A percentile compares a stretch with the other conserved stretches of the same genome.
These are phyloP conservation scores for Trachelus stipa DNA, from an alignment of 2,888 invertebrate genomes.

Conservation along the genomic window DNA sequence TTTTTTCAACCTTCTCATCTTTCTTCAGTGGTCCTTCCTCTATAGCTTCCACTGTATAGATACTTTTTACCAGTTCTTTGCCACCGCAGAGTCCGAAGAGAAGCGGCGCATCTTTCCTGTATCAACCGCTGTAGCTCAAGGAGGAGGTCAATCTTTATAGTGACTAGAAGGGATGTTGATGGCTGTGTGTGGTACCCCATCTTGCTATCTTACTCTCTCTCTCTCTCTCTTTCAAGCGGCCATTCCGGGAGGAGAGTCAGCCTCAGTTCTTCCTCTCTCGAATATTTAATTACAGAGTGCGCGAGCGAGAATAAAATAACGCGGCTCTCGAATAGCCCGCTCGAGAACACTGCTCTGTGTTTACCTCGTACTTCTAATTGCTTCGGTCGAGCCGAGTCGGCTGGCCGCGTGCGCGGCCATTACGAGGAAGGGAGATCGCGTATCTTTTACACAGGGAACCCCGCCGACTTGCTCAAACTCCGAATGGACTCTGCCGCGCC, in stretches of 20 bases:
- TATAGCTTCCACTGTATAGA: conserved; percentile 1
- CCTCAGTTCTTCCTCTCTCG: conserved; percentile 25
- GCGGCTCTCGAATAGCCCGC: conserved; percentile 37
- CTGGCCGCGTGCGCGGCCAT: conserved; percentile 36
- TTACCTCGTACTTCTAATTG: conserved; percentile 65
- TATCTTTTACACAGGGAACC: conserved; percentile 28
- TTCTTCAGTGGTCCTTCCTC: conserved; percentile 8
- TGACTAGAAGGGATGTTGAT: not conserved
- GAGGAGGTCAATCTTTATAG: not conserved
- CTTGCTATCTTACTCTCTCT: not conserved
- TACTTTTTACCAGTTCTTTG: conserved; percentile 1
- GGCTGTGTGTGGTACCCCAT: not conserved
- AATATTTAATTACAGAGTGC: conserved; percentile 60
- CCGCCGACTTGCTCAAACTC: conserved; percentile 23
- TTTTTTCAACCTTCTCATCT: not conserved
- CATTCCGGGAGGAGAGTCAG: conserved; percentile 22
- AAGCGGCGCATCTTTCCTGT: conserved; percentile 8
- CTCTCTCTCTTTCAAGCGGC: conserved; percentile 14
- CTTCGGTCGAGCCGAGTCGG: conserved; percentile 41
- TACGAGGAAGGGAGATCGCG: conserved; percentile 44
- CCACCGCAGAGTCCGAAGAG: not conserved
- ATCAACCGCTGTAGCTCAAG: not conserved
- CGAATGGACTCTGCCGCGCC: conserved; percentile 31
- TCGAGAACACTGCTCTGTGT: conserved; percentile 52
- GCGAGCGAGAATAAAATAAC: conserved; percentile 55